Evolutionary conservation across 2,888 invertebrate species (phyloP), one percentile per base, ranked within the genome.

Genomic region (Microctonus hyperodae): DNA sequence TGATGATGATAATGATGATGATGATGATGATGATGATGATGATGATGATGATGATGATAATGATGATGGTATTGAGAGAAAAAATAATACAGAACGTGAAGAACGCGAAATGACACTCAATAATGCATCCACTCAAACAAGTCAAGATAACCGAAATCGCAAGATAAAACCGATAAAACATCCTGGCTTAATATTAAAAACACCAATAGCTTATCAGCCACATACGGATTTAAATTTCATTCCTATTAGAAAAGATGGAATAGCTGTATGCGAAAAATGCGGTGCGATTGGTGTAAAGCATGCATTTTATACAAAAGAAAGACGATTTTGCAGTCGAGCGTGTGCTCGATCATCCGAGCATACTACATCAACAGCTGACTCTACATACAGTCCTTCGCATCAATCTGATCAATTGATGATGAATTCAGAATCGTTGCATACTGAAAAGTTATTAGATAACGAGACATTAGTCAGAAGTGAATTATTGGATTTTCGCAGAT

Each of bases 241-340:
- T 85, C 95, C 95, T 64, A 91, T 95, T 80, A 90, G 91, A 84
- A 93, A 92, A 85, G 94, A 95, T 84, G 94, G 93, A 85, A 95
- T 94, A 87, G 94, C 92, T 76, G 91, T 93, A 55, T 94, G 94
- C 85, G 91, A 93, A 83, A 91, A 92, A 83, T 94, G 94, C 83
- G 94, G 94, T 57, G 91, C 92, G 20, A 91, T 93, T 72, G 94
- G 94, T 58, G 93, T 94, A 31, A 93, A 93, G 79, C 93, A 94
- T 82, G 92, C 93, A 13, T 94, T 94, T 85, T 94, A 94, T 80
- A 93, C 93, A 13, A 91, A 92, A 83, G 91, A 93, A 72, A 88
- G 94, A 68, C 87, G 92, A 71, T 94, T 92, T 84, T 94, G 94
- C 82, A 93, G 93, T 79, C 88, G 93, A 85, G 89, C 91, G 22